Evolutionary conservation across 2,888 invertebrate species (phyloP).

Genomic region (Autographa pulchrina): DNA sequence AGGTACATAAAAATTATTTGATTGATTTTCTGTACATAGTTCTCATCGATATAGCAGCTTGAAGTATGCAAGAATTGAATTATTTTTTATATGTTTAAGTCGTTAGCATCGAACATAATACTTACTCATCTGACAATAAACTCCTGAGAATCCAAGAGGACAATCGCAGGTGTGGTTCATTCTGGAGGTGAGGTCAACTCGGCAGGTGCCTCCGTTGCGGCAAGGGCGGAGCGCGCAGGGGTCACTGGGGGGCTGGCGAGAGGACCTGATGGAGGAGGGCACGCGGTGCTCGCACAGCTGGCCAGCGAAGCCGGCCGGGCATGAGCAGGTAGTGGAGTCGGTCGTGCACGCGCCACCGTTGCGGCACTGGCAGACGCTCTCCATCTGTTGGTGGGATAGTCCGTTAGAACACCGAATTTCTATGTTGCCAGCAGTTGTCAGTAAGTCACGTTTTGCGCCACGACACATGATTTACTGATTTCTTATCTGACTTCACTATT

Average conservation of each 20-base stretch:
- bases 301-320: slow-evolving; percentile 81
- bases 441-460: too few relatives aligned
- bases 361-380: slow-evolving; percentile 89
- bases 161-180: slow-evolving; percentile 94
- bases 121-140: slow-evolving; percentile 94
- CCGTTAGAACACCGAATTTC: neutral
- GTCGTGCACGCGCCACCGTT: slow-evolving; percentile 91
- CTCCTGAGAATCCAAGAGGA: slow-evolving; percentile 93
- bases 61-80: too few relatives aligned
- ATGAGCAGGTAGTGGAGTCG: slow-evolving; percentile 88
- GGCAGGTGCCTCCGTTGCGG: slow-evolving; percentile 94
- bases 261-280: slow-evolving; percentile 68
- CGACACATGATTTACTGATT: too few relatives aligned
- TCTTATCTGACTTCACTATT: too few relatives aligned
- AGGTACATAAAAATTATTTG: too few relatives aligned
- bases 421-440: too few relatives aligned
- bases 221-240: slow-evolving; percentile 92
- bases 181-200: slow-evolving; percentile 75
- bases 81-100: too few relatives aligned
- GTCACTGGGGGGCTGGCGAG: slow-evolving; percentile 77
- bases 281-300: slow-evolving; percentile 78
- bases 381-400: slow-evolving; percentile 34
- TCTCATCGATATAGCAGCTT: too few relatives aligned
- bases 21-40: too few relatives aligned
- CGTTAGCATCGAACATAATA: slow-evolving; percentile 33